Evolutionary conservation across 2,888 invertebrate genomes (phyloP), one percentile per base, ranked within the genome.

Genomic region (Agrotis ipsilon): DNA sequence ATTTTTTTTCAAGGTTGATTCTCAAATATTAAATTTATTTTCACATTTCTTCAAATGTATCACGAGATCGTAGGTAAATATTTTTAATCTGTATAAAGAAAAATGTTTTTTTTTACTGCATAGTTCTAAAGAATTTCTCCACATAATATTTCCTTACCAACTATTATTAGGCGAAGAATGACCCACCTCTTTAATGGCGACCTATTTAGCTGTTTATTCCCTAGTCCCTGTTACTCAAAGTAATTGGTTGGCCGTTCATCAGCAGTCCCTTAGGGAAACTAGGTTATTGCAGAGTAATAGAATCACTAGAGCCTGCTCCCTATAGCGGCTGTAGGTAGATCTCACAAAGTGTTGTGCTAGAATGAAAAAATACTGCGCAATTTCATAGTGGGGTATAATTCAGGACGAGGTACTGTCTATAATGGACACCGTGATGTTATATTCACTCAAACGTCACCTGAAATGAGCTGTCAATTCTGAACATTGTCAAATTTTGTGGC

Each of bases 171-270:
- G 14, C 18, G 7, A 59, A 16, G 14, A 14, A 19, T 13, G 14
- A 14, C 14, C 13, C 32, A 48, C 19, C 4, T 46, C 57, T 78
- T 57, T 18, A 60, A 65, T 51, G 1, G 18, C n/a, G 60, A 60
- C 60, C 64, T 75, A 61, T 51, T 60, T 78, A 72, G 49, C 49
- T 77, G 45, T 78, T 58, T 61, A 58, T 32, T 63, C 13, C 24
- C 45, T 49, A 52, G 55, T 24, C 45, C 27, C 39, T 59, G 52
- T 52, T 52, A 64, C 60, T 57, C 75, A 49, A 24, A 75, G 75
- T 77, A 80, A 77, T 77, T 77, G 69, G 64, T 57, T 65, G 57
- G 24, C 64, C 60, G 69, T 75, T 74, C 75, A 77, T 80, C 69
- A 65, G 49, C 55, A 39, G 75, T 55, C 52, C 80, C 64, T 69